phyloP scores from a whole-genome alignment of 2,113 vertebrate genomes.

The Hypanus sabinus region DNA sequence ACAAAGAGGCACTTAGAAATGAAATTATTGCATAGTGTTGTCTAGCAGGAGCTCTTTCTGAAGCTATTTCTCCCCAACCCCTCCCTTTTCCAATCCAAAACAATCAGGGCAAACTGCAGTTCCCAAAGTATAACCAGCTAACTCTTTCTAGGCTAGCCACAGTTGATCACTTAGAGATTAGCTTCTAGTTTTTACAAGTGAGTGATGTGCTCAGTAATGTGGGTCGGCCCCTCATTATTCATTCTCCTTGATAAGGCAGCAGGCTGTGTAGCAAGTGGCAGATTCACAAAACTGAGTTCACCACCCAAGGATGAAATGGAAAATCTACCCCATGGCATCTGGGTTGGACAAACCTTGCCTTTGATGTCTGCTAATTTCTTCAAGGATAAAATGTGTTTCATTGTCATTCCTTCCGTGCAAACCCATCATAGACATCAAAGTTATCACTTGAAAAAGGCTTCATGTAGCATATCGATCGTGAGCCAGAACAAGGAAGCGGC shows the following conservation, averaged over 20 bases:
- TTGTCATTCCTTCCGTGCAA: slow-evolving; percentile 32
- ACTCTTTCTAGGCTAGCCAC: neutral
- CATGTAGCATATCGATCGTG: slow-evolving; percentile 15
- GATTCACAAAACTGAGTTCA: neutral
- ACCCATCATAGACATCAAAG: slow-evolving; percentile 28
- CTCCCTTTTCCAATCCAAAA: neutral
- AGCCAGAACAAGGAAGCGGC: slow-evolving; percentile 31
- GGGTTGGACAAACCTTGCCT: neutral
- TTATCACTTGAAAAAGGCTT: slow-evolving; percentile 16
- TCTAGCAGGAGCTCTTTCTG: neutral
- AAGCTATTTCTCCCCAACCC: neutral
- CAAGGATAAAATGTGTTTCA: neutral
- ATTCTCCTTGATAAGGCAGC: neutral
- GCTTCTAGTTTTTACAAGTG: neutral
- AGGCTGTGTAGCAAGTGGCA: neutral
- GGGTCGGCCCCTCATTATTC: neutral
- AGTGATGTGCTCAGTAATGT: neutral
- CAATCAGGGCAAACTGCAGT: neutral
- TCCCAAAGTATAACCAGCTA: neutral
- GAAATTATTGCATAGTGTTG: neutral
- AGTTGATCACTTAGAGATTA: neutral
- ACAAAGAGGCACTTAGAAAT: neutral
- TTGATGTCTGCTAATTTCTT: slow-evolving; percentile 20
- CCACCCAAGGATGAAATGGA: neutral
- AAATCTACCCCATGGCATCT: neutral